Evolutionary conservation across 2,888 invertebrate genomes (phyloP), one percentile per base, ranked within the genome.

Genomic region (Nycteola revayana): DNA sequence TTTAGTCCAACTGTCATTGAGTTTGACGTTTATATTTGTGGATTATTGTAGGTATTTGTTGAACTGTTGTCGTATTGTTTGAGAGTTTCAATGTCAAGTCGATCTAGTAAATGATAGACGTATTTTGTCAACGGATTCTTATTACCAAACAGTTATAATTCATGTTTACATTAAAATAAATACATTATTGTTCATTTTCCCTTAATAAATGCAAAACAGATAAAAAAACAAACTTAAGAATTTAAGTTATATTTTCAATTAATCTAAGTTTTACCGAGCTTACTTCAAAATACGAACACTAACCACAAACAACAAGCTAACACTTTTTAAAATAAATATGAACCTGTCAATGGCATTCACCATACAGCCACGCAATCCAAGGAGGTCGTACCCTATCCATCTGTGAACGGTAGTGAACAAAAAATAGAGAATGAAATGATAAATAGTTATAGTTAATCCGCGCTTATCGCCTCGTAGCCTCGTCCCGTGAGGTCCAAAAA

Each of bases 381-480:
- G 71, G 75, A 72, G 79, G 73, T 76, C 74, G 68, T 38, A 63
- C 49, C 57, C 56, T 61, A 66, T 71, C 71, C 59, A 71, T 67
- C 69, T 61, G 66, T 67, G 61, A 71, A 77, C 80, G 74, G 82
- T 83, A 83, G 82, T 80, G 70, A 74, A 80, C 66, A 77, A 83
- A 83, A 85, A 79, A 78, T 72, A 59, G 67, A 59, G 67, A 75
- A 61, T 67, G 49, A 69, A 69, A 87, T 88, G 87, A 88, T 87
- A 85, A 87, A 87, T 88, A 83, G 86, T 78, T 69, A 57, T 69
- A 74, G 79, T 85, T 88, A 88, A 88, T 88, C 88, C 86, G 66
- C 60, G 67, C 78, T 87, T 87, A 87, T 87, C 87, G 77, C 63
- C 66, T 61, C 61, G 56, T 61, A 58, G 68, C 53, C 56, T 69